Evolutionary conservation across 2,888 invertebrate genomes (phyloP), one percentile per base, ranked within the genome.

Genomic region (Brenthis hecate): DNA sequence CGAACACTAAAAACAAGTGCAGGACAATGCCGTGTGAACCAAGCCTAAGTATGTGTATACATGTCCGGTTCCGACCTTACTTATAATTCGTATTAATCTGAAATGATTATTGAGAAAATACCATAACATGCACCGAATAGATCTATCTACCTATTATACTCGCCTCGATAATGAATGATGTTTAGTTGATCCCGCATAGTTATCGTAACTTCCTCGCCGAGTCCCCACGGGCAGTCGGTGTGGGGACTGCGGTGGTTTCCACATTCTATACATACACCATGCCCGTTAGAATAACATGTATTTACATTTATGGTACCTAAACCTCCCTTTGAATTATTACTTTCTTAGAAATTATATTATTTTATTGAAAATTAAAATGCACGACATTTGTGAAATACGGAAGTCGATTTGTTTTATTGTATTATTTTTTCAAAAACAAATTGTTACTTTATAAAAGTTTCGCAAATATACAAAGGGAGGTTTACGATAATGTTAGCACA

Each of bases 121-220:
- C 16, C 50, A 47, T 13, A 5, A 48, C 8, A 51, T 14, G 23
- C 14, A 28, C 28, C 28, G 28, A 28, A 28, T 4, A 6, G 19
- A 11, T 16, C 19, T 43, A 11, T 16, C 19, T 43, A 48, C n/a
- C 13, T 58, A 23, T 13, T 47, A 68, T 76, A 76, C 79, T 79
- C 78, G 78, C 81, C 83, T 81, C 75, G 70, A 71, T 78, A 80
- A 83, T 79, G 77, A 76, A 81, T 76, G 76, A 76, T 76, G 78
- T 73, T 77, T 81, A 81, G 72, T 70, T 63, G 73, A 66, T 74
- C 66, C 72, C 77, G 72, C 57, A 70, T 77, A 86, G 85, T 91
- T 92, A 92, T 91, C 91, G 91, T 65, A 81, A 76, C 78, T 88
- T 90, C 81, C 86, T 83, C 66, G 83, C 86, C 2, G 88, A 85